Evolutionary conservation across 2,888 invertebrate species (phyloP), one percentile per base, ranked within the genome.

Genomic region (Oscheius myriophilus): DNA sequence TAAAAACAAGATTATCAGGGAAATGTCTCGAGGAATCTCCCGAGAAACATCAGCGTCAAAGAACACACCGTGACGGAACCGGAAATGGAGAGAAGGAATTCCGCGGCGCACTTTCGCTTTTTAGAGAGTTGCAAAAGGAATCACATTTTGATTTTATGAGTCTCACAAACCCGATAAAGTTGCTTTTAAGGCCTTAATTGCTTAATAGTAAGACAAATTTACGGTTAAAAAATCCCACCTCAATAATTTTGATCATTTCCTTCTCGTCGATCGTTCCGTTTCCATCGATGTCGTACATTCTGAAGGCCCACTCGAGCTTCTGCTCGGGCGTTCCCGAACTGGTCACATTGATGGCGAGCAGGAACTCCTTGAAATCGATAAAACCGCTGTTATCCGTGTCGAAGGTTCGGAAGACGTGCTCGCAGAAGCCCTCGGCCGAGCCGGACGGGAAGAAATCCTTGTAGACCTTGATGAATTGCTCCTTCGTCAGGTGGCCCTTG

Each of bases 171-270:
- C n/a, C n/a, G n/a, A n/a, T n/a, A n/a, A n/a, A n/a, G n/a, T n/a
- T n/a, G n/a, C n/a, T n/a, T n/a, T n/a, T n/a, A n/a, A 2, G 46
- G 4, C n/a, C 18, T 3, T 46, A 46, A 16, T 46, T 18, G 12
- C n/a, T 33, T 3, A 33, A 33, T 3, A 33, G 9, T 33, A 33
- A 33, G 9, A 33, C 4, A 6, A 33, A 49, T 6, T 49, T 18
- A 3, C 18, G 11, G 9, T 6, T 6, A 9, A 41, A 41, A 71
- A 66, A 23, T 33, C 73, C 51, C 89, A 95, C 96, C 93, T 96
- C 95, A 79, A 96, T 96, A 87, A 96, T 96, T 91, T 96, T 96
- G 78, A 95, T 94, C 96, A 96, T 96, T 91, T 96, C 96, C 88
- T 95, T 94, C 86, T 95, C 94, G 88, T 96, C 96, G 88, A 96